A percentile compares a stretch with the other conserved stretches of the same genome.
Evolutionary conservation across 2,888 invertebrate species (phyloP).

Genomic region (Sminthurinus aureus): DNA sequence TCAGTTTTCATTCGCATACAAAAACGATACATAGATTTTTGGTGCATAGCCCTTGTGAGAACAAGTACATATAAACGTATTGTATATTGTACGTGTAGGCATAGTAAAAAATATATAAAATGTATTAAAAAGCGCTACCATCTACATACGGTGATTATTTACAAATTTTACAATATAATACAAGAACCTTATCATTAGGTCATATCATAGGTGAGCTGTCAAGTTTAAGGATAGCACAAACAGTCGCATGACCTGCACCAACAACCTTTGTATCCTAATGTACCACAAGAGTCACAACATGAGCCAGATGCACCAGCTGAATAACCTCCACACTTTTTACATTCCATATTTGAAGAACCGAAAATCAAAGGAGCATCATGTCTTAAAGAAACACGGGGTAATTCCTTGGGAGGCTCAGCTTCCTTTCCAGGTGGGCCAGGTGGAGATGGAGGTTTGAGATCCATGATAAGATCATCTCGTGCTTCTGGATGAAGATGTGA

Average conservation of each 20-base stretch:
- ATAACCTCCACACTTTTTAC: conserved; percentile 29
- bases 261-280: conserved; percentile 28
- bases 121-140: background rate
- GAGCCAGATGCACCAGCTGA: background rate
- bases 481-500: background rate
- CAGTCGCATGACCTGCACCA: conserved; percentile 28
- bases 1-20: no score
- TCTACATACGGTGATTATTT: background rate
- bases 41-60: background rate
- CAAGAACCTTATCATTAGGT: no score
- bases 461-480: background rate
- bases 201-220: background rate
- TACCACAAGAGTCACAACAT: conserved; percentile 23
- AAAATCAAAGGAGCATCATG: conserved; percentile 6
- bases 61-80: background rate
- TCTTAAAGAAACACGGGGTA: conserved; percentile 20
- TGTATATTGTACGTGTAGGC: background rate
- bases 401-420: background rate
- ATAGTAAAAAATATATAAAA: background rate
- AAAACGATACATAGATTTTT: no score
- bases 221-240: conserved; percentile 19
- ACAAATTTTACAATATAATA: background rate
- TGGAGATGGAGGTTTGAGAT: background rate
- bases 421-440: background rate
- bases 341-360: background rate